Evolutionary conservation across 1,140 invertebrate genomes (phyloP).

Genomic region (Megathymus violae): DNA sequence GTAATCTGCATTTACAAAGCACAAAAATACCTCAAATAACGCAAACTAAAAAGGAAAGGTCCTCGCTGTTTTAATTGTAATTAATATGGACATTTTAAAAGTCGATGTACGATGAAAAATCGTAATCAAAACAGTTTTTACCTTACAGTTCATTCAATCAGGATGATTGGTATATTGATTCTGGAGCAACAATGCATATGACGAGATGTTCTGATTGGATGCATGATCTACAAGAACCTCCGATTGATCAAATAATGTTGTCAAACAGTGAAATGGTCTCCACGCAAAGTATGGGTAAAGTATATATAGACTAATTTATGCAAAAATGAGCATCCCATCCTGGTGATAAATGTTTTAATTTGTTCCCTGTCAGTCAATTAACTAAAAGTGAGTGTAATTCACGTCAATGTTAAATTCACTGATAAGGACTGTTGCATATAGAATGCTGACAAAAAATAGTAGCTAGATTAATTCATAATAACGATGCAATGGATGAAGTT

Average conservation of each 20-base stretch:
- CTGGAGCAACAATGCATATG: slow-evolving; percentile 47
- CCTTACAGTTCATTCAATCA: slow-evolving; percentile 15
- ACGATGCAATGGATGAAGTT: slow-evolving; percentile 24
- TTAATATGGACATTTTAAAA: too few relatives aligned
- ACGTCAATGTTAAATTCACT: slow-evolving; percentile 53
- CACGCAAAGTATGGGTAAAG: slow-evolving; percentile 41
- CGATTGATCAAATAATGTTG: slow-evolving; percentile 39
- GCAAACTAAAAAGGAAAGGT: too few relatives aligned
- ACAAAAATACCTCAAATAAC: too few relatives aligned
- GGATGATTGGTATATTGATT: slow-evolving; percentile 39
- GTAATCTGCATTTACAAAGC: too few relatives aligned
- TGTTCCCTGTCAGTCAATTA: slow-evolving; percentile 56
- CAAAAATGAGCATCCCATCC: slow-evolving; percentile 37
- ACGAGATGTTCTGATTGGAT: slow-evolving; percentile 41
- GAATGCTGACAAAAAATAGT: slow-evolving; percentile 44
- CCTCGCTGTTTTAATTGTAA: too few relatives aligned
- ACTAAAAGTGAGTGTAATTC: slow-evolving; percentile 50
- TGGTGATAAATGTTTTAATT: slow-evolving; percentile 52
- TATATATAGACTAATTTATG: slow-evolving; percentile 27
- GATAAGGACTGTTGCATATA: slow-evolving; percentile 46
- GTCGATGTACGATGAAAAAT: too few relatives aligned
- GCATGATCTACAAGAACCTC: slow-evolving; percentile 33
- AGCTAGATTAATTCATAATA: too few relatives aligned
- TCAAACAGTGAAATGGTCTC: slow-evolving; percentile 40
- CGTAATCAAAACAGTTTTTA: too few relatives aligned